These are phyloP conservation scores for Tragelaphus strepsiceros DNA, from an alignment of 2,113 vertebrate species.

Conservation along the genomic window DNA sequence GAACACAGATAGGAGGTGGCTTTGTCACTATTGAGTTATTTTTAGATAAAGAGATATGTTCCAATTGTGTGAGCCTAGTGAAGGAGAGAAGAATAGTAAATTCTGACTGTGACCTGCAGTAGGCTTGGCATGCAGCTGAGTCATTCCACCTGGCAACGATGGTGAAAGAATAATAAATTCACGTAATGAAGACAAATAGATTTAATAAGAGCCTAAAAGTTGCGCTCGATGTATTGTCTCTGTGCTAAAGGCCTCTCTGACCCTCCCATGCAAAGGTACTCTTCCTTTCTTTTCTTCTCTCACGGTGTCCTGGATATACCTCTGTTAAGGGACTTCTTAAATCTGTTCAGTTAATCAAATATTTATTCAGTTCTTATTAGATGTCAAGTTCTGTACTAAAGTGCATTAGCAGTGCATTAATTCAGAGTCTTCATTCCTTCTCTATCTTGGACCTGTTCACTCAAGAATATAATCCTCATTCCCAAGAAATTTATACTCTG, in stretches of 20 bases:
- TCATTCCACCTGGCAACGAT: neutral
- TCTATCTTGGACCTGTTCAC: neutral
- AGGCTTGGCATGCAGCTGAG: neutral
- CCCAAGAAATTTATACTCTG: neutral
- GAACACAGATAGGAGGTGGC: neutral
- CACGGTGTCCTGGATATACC: neutral
- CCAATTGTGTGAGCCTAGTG: neutral
- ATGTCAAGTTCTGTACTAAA: neutral
- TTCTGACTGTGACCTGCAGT: neutral
- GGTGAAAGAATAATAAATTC: neutral
- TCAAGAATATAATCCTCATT: neutral
- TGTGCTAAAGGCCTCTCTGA: neutral
- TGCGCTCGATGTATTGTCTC: neutral
- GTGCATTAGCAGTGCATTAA: neutral
- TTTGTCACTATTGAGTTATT: neutral
- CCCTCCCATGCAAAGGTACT: neutral
- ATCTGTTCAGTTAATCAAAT: constrained; percentile 13
- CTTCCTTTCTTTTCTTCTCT: neutral
- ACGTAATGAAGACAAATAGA: neutral
- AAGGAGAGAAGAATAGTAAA: neutral
- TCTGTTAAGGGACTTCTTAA: neutral
- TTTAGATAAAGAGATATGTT: neutral
- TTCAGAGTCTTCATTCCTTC: neutral
- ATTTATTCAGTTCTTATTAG: neutral
- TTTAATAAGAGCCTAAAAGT: neutral